Percentiles rank a stretch among this genome's conserved stretches.
Evolutionary conservation across 2,113 vertebrate genomes (phyloP).

Genomic region (Junco hyemalis): DNA sequence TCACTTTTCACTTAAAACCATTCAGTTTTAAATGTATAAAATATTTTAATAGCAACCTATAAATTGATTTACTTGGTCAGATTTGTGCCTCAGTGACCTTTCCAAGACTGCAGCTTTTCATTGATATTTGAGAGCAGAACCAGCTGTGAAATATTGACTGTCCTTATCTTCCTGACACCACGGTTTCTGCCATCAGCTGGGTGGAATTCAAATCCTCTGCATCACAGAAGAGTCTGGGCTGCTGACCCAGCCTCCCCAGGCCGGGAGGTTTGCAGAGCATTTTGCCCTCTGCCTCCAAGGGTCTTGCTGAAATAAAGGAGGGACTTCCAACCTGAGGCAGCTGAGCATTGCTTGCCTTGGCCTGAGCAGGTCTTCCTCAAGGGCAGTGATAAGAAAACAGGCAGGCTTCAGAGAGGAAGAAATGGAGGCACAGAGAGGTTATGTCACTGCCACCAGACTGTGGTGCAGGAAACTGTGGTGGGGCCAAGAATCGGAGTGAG

Average conservation of each 20-base stretch:
- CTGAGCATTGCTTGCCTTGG: not conserved
- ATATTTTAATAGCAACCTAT: not conserved
- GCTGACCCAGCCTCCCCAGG: not conserved
- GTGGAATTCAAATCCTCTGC: not conserved
- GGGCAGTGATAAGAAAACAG: not conserved
- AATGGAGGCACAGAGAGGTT: not conserved
- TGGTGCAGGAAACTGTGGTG: not conserved
- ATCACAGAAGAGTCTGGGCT: not conserved
- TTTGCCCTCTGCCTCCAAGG: fast-evolving
- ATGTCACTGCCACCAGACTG: not conserved
- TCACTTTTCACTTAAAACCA: not conserved
- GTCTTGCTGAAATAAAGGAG: not conserved
- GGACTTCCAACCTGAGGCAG: not conserved
- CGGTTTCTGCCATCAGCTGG: not conserved
- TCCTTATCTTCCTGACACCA: not conserved
- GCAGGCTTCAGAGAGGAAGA: not conserved
- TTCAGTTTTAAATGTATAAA: not conserved
- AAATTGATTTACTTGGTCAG: not conserved
- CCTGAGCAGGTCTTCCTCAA: not conserved
- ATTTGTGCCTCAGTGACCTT: not conserved
- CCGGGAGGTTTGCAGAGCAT: not conserved
- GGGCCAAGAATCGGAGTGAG: not conserved
- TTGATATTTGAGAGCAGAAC: not conserved
- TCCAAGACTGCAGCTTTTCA: not conserved
- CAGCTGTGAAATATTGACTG: not conserved